A percentile compares a stretch with the other conserved stretches of the same genome.
phyloP scores from a whole-genome alignment of 2,797 vertebrate genomes.

The Rhinichthys osculus region DNA sequence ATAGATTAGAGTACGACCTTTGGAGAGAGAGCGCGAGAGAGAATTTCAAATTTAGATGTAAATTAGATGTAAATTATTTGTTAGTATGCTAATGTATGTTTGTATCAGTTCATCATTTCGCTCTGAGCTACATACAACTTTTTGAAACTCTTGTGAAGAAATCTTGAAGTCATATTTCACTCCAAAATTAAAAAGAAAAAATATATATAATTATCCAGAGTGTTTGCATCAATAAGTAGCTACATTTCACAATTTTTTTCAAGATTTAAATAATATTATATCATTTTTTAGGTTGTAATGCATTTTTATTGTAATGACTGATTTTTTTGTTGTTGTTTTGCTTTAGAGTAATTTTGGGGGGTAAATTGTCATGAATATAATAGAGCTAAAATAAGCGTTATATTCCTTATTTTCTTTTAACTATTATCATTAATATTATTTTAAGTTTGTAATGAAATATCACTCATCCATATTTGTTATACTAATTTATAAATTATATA shows the following conservation, averaged over 20 bases:
- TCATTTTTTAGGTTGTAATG: not conserved
- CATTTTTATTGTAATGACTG: not conserved
- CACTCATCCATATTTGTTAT: too few relatives aligned
- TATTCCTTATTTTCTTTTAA: too few relatives aligned
- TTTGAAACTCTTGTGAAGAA: not conserved
- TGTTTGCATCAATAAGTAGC: not conserved
- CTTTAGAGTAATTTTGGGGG: not conserved
- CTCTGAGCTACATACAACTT: not conserved
- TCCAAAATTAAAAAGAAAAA: not conserved
- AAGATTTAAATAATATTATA: not conserved
- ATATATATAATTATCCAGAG: not conserved
- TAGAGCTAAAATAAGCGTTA: too few relatives aligned
- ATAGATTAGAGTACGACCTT: not conserved
- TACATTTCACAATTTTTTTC: not conserved
- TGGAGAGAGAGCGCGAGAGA: not conserved
- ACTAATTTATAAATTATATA: not conserved
- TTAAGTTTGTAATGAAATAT: not conserved
- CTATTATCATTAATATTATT: too few relatives aligned
- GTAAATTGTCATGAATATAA: not conserved
- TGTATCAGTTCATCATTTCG: constrained; percentile 13
- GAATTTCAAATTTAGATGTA: constrained; percentile 27
- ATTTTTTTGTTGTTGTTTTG: not conserved
- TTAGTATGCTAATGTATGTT: not conserved
- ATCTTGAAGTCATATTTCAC: constrained; percentile 1
- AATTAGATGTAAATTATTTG: constrained; percentile 39